Conservation (phyloP, 2,888 invertebrate genomes). For the Argyresthia goedartella region DNA sequence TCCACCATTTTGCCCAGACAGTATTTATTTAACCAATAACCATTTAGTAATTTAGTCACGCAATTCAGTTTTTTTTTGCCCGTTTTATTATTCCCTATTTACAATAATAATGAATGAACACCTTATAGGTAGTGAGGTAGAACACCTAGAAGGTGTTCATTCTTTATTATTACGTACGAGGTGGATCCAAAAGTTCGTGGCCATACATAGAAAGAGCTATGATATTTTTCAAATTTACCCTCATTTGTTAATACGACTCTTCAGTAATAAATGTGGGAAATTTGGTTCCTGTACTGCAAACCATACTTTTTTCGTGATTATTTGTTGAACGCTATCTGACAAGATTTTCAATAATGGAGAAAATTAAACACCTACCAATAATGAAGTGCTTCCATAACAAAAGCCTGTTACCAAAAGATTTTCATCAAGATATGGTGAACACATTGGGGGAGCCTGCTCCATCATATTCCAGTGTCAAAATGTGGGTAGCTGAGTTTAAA, state of each 20-base stretch:
- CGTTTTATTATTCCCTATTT: too few species aligned
- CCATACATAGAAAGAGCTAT: neutral
- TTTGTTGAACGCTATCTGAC: neutral
- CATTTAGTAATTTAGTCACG: too few species aligned
- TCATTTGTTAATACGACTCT: neutral
- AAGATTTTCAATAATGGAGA: slow-evolving; percentile 21
- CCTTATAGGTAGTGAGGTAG: too few species aligned
- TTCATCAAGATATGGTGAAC: neutral
- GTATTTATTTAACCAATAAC: too few species aligned
- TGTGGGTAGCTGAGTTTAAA: slow-evolving; percentile 3
- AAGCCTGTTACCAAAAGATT: neutral
- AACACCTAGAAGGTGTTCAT: too few species aligned
- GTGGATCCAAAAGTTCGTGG: neutral
- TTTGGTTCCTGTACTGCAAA: neutral
- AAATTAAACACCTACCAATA: slow-evolving; percentile 3
- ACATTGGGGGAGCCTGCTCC: slow-evolving; percentile 1
- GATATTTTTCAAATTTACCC: neutral
- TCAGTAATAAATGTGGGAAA: neutral
- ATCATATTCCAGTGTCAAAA: slow-evolving; percentile 2
- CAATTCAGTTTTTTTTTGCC: too few species aligned
- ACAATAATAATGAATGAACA: too few species aligned
- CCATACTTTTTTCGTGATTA: neutral
- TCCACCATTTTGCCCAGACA: too few species aligned
- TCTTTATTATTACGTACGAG: too few species aligned
- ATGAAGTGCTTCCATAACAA: neutral